Evolutionary conservation across 2,797 vertebrate genomes (phyloP).

Genomic region (Sylvilagus floridanus): DNA sequence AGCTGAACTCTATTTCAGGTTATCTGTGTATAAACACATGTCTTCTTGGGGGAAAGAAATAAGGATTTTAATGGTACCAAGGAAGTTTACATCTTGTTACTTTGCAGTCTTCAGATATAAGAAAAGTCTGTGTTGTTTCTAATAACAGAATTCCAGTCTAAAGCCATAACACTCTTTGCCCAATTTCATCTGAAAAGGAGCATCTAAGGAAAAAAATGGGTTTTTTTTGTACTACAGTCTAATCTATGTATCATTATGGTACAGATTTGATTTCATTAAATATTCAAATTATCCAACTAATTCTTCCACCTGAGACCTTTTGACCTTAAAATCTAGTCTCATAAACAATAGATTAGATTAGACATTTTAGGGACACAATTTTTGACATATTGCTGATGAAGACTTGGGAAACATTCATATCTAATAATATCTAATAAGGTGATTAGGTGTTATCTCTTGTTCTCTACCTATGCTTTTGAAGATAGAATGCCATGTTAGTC

Average conservation of each 20-base stretch:
- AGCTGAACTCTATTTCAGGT: constrained; percentile 36
- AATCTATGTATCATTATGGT: not conserved
- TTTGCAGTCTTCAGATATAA: constrained; percentile 52
- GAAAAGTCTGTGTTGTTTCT: not conserved
- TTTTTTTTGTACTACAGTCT: not conserved
- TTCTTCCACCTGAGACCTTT: constrained; percentile 39
- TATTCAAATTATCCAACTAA: constrained; percentile 48
- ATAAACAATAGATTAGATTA: constrained; percentile 54
- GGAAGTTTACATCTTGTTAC: not conserved
- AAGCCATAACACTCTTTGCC: too few relatives aligned
- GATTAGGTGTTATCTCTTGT: not conserved
- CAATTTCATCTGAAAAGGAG: too few relatives aligned
- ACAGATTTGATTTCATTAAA: constrained; percentile 45
- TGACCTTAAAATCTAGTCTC: constrained; percentile 35
- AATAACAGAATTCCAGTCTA: not conserved
- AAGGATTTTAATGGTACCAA: constrained; percentile 1
- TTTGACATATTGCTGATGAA: constrained; percentile 8
- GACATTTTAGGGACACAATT: constrained; percentile 12
- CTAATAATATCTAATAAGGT: constrained; percentile 10
- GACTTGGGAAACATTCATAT: constrained; percentile 10
- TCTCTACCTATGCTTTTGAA: not conserved
- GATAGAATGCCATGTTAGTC: not conserved
- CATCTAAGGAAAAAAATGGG: not conserved
- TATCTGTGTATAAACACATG: not conserved
- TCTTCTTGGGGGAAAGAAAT: constrained; percentile 12